Base-by-base conservation (phyloP, 2,888 invertebrate genomes). In the Polyommatus iphigenia region DNA sequence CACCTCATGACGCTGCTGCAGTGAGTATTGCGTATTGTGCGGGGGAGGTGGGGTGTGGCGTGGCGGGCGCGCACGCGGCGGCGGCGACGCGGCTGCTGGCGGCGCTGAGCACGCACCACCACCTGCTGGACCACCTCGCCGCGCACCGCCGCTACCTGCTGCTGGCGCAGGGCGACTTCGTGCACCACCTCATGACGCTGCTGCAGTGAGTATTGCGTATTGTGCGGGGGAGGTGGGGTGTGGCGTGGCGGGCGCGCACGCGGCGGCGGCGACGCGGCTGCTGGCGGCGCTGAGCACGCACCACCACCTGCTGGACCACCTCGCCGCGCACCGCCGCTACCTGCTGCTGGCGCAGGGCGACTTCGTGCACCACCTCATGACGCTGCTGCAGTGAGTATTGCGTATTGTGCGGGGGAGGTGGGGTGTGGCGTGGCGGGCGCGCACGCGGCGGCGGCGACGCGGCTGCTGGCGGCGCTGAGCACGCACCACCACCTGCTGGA, bases 81-180 rank as follows among this genome's bases (percentile, higher is more conserved):
- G 98, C 98, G 1, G 98, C 99, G 8, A 95, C 96, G 79, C 96
- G 98, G 81, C 97, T 99, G 73, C 95, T 99, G 81, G 96, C 97
- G 84, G 97, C 98, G 81, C 95, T 99, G 81, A 96, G 97, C 83
- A 96, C 97, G 81, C 97, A 98, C 83, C 99, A 98, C 92, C 97
- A 98, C 85, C 95, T 99, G 81, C 95, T 98, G 84, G 97, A 98
- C 88, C 99, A 99, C 92, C 95, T 99, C 77, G 96, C 98, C 85
- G 98, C 98, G 32, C 96, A 99, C 90, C 95, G 98, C 81, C 96
- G 97, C 79, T 99, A 99, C 91, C 93, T 99, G 85, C 94, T 99
- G 78, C 95, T 99, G 18, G 98, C 98, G 18, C 99, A 99, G 94
- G 99, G 99, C 0, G 99, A 99, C 93, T 99, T 99, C 90, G 98